Base-by-base conservation (phyloP, 1,140 invertebrate genomes). In the Megalopta genalis region DNA sequence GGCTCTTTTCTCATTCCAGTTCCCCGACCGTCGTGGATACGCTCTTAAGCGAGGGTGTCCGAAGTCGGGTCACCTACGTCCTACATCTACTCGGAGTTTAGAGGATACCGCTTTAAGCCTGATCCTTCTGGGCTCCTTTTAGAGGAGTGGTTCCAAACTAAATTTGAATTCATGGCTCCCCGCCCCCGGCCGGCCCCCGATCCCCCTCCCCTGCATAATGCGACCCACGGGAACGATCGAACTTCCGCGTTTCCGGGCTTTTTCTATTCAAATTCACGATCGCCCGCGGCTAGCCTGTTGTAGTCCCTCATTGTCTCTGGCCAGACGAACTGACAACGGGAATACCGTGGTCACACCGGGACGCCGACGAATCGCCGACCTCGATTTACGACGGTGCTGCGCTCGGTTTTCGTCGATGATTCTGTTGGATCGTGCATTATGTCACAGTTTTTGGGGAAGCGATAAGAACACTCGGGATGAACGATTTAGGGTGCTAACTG, bases 61-160 rank as follows among this genome's bases (percentile, higher is more conserved):
- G 74, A 77, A 81, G 71, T 83, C 81, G 73, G 70, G 77, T 86
- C 83, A 68, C 78, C 74, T 69, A 75, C 66, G 74, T 68, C 62
- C 83, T 78, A 84, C 82, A 82, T 52, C 75, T 59, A 75, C 63
- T 63, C 52, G 64, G 37, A 81, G 76, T 80, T 80, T 77, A 63
- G 68, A 81, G 54, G 42, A 66, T 71, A 65, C 77, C 62, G 49
- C 69, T 71, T 71, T 77, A 77, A 77, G 76, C 76, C 68, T 77
- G 67, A 76, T 76, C 74, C 74, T 69, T 32, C 64, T 57, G 64
- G 52, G 54, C 65, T 60, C 74, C 67, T 76, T 62, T 68, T 32
- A 32, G 32, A 66, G 69, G 46, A 70, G 27, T 57, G 54, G 52
- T 25, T 60, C 21, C 18, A 75, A 59, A 69, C 74, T 69, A 60